phyloP scores from a whole-genome alignment of 2,888 invertebrate genomes.

The Spodoptera littoralis region DNA sequence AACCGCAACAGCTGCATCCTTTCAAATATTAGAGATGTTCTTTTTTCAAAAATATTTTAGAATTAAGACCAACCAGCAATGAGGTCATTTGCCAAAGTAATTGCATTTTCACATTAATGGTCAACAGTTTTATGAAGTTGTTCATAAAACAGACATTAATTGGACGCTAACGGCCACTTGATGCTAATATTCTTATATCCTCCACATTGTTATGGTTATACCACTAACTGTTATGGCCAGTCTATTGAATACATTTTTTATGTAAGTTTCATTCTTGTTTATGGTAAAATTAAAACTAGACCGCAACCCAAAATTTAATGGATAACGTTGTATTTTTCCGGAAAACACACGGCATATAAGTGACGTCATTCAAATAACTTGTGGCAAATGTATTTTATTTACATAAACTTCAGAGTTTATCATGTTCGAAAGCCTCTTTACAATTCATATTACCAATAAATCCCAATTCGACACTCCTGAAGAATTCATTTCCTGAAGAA shows the following conservation, averaged over 20 bases:
- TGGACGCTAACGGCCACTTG: conserved; percentile 5
- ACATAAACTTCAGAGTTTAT: conserved; percentile 5
- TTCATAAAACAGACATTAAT: conserved; percentile 5
- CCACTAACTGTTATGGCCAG: not conserved
- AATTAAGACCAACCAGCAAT: not conserved
- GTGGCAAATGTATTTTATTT: not conserved
- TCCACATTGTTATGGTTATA: not conserved
- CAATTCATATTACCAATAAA: conserved; percentile 55
- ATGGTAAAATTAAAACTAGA: too few species aligned
- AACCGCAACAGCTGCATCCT: conserved; percentile 5
- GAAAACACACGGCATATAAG: too few species aligned
- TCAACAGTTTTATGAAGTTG: conserved; percentile 1
- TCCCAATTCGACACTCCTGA: conserved; percentile 46
- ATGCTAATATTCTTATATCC: conserved; percentile 1
- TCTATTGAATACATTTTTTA: not conserved
- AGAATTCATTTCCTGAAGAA: conserved; percentile 60
- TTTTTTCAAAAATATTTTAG: conserved; percentile 1
- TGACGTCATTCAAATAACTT: not conserved
- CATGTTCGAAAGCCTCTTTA: conserved; percentile 20
- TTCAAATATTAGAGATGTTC: conserved; percentile 22
- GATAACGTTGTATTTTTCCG: too few species aligned
- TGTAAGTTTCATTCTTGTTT: too few species aligned
- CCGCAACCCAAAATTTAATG: too few species aligned
- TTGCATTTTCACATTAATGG: conserved; percentile 6
- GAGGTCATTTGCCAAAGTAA: conserved; percentile 16